Evolutionary conservation across 2,797 vertebrate genomes (phyloP), one percentile per base, ranked within the genome.

Genomic region (Mycteria americana): DNA sequence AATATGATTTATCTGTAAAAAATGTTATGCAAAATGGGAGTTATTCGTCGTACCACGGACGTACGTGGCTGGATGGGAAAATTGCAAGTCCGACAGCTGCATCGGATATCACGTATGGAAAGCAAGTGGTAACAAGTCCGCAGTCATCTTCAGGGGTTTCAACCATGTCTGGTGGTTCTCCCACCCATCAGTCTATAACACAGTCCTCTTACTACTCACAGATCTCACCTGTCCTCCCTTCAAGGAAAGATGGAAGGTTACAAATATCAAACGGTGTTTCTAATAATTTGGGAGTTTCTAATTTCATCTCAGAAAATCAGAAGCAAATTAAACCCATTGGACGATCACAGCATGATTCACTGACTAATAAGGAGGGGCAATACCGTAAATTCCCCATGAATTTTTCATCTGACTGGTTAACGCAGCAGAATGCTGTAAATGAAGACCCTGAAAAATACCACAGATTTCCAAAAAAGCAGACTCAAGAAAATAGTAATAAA

Each of bases 131-230:
- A 10, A 16, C 73, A 2, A 96, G 85, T 27, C 74, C 94, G 0
- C 96, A 92, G 41, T 87, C 75, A 0, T 96, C 97, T 31, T 96
- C 97, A 4, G 96, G 92, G 60, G 83, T 88, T 62, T 95, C 97
- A n/a, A 21, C 88, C 25, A 51, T 63, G 59, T 94, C 96, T 0
- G 18, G 60, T 53, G 95, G 78, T 21, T 95, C 95, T 80, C 92
- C 97, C 33, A 89, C 77, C 35, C 88, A 92, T 78, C 85, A 60
- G 33, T 68, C 96, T 45, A 4, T 50, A 19, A 7, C 73, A 17
- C 94, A 89, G 37, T 18, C 92, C 31, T 85, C 93, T 16, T 97
- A 51, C 72, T 95, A 35, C 79, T 77, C 96, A 1, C 96, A 94
- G 13, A 33, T 85, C 16, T 80, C 90, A 6, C 91, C 97, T 2